Evolutionary conservation across 1,140 invertebrate genomes (phyloP).

Genomic region (Tetramorium alpestre): DNA sequence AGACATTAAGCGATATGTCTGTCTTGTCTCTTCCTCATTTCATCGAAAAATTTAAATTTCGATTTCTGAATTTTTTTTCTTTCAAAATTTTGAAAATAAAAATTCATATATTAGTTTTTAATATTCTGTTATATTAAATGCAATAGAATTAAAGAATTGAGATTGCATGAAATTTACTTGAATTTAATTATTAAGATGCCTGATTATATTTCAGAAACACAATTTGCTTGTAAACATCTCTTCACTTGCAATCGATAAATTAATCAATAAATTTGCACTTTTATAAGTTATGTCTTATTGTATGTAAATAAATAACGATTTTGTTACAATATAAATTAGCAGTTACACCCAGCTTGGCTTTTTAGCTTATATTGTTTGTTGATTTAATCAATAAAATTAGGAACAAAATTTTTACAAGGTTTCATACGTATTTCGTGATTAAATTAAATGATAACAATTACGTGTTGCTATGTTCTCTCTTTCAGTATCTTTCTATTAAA

Average conservation of each 20-base stretch:
- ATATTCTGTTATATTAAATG: neutral
- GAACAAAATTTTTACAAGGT: neutral
- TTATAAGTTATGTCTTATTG: too few relatives aligned
- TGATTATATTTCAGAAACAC: neutral
- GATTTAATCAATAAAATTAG: neutral
- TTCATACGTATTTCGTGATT: neutral
- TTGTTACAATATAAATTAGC: too few relatives aligned
- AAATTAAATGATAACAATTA: neutral
- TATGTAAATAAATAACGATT: too few relatives aligned
- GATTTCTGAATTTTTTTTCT: neutral
- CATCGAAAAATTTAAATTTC: neutral
- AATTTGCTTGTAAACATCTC: neutral
- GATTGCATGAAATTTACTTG: neutral
- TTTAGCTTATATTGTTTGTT: too few relatives aligned
- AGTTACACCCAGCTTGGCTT: too few relatives aligned
- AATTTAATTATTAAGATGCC: neutral
- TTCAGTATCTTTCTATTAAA: neutral
- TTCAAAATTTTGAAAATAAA: neutral
- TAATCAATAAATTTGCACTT: too few relatives aligned
- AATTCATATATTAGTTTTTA: neutral
- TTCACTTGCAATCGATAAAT: too few relatives aligned
- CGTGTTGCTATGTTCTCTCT: neutral
- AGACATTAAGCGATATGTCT: neutral
- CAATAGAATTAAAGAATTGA: neutral
- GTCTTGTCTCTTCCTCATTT: neutral